Conservation (phyloP, 2,113 vertebrate species). For the Himantopus leucocephalus region DNA sequence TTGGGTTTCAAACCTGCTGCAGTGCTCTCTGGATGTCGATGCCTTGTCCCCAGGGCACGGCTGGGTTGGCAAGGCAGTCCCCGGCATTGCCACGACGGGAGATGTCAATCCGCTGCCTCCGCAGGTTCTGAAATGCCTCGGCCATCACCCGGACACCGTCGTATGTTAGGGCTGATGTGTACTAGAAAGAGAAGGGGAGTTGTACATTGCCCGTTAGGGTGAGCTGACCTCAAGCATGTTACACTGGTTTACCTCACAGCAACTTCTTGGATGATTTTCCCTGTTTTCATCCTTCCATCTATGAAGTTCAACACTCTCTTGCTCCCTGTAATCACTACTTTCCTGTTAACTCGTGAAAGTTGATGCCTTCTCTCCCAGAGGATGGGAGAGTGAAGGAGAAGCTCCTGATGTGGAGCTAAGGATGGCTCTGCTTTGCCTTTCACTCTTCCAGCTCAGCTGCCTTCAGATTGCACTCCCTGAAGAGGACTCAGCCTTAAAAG, state of each 20-base stretch:
- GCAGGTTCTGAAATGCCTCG: slow-evolving; percentile 93
- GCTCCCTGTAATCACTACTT: not conserved
- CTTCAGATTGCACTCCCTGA: not conserved
- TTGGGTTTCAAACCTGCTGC: slow-evolving; percentile 84
- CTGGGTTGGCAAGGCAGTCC: slow-evolving; percentile 96
- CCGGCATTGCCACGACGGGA: slow-evolving; percentile 95
- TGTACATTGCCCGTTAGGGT: not conserved
- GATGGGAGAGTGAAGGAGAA: not conserved
- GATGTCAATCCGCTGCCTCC: slow-evolving; percentile 95
- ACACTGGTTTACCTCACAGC: not conserved
- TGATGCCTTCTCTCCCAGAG: not conserved
- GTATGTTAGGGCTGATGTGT: slow-evolving; percentile 94
- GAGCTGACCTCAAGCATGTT: not conserved
- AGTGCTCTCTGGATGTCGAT: slow-evolving; percentile 98
- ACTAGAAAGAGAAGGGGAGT: slow-evolving; percentile 73
- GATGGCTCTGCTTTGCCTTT: not conserved
- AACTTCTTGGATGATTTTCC: not conserved
- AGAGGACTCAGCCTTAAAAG: not conserved
- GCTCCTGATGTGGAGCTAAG: not conserved
- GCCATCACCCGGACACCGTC: slow-evolving; percentile 97
- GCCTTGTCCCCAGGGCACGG: slow-evolving; percentile 97
- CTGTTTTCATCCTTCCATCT: not conserved
- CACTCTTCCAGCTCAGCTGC: not conserved
- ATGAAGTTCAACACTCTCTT: not conserved
- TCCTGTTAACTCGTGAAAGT: not conserved